phyloP scores from a whole-genome alignment of 2,113 vertebrate species.

The Piprites chloris region DNA sequence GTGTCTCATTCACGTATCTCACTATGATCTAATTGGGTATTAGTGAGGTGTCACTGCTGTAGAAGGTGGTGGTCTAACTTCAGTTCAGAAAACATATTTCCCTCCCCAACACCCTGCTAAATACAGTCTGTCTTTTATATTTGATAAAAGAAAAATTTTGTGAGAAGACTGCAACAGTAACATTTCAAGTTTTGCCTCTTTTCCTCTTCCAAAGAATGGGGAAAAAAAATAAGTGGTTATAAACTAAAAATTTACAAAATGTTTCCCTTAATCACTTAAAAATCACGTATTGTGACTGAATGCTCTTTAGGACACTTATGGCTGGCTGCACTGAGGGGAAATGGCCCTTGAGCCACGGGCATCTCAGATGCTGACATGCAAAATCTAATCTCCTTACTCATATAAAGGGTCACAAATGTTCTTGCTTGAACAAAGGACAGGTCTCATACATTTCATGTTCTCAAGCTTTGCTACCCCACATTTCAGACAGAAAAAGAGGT shows the following conservation, averaged over 20 bases:
- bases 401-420: background rate
- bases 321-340: background rate
- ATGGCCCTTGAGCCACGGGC: background rate
- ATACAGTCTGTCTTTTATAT: background rate
- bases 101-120: accelerated
- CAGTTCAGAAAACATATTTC: background rate
- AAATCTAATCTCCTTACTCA: background rate
- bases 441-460: background rate
- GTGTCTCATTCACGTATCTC: background rate
- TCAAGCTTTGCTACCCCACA: background rate
- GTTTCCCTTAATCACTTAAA: background rate
- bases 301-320: background rate
- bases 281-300: background rate
- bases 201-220: background rate
- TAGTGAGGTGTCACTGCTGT: background rate
- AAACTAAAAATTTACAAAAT: background rate
- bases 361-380: background rate
- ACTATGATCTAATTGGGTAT: background rate
- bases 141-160: background rate
- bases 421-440: background rate
- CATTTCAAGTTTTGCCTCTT: background rate
- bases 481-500: background rate
- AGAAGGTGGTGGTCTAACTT: background rate
- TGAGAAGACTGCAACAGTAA: background rate
- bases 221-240: background rate